Conservation (phyloP, 2,113 vertebrate species). For the Elanus axillaris region DNA sequence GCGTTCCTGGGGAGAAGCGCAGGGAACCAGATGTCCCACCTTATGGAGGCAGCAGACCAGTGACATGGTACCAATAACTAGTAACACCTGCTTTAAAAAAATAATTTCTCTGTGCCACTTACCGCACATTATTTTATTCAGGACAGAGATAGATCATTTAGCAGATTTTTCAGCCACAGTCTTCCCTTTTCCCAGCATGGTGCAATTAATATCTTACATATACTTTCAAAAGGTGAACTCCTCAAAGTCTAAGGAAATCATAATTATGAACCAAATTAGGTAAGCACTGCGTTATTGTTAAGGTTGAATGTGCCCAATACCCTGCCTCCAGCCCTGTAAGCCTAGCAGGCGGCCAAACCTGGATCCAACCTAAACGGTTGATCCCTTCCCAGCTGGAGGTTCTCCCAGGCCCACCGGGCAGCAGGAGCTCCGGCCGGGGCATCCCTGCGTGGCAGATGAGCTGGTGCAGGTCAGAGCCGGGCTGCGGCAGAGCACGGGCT, state of each 20-base stretch:
- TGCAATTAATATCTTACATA: neutral
- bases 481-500: neutral
- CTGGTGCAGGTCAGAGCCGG: neutral
- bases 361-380: rapidly evolving
- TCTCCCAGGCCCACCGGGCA: no score
- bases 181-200: neutral
- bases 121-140: rapidly evolving
- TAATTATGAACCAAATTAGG: neutral
- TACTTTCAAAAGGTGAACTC: neutral
- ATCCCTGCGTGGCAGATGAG: neutral
- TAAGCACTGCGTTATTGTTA: no score
- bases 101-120: no score
- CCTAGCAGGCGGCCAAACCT: neutral
- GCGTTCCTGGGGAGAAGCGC: neutral
- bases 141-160: neutral
- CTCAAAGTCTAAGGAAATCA: neutral
- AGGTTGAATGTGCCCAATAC: no score
- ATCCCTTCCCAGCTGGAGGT: neutral
- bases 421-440: neutral
- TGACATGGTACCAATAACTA: neutral
- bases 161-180: neutral
- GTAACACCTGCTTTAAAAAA: neutral
- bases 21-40: neutral
- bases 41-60: neutral
- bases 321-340: neutral